These are phyloP conservation scores for Nasua narica DNA, from an alignment of 2,797 vertebrate genomes.

Conservation along the genomic window DNA sequence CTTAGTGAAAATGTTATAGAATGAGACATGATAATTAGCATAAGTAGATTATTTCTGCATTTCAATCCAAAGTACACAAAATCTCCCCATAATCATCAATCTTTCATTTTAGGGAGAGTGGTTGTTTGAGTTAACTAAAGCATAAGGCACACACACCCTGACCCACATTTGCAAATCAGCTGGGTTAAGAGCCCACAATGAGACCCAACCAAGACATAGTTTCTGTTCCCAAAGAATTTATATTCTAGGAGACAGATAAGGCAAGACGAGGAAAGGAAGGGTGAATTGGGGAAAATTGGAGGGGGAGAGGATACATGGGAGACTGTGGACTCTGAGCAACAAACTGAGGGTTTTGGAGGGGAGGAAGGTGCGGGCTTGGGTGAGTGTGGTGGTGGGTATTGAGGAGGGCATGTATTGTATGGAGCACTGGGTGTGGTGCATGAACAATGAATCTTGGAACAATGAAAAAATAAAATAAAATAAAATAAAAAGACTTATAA, in stretches of 20 bases:
- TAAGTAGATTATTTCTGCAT: slow-evolving; percentile 57
- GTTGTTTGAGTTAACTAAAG: slow-evolving; percentile 42
- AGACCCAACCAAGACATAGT: not conserved
- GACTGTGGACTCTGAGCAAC: no score
- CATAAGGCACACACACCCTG: not conserved
- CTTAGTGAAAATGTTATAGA: slow-evolving; percentile 41
- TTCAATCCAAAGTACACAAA: slow-evolving; percentile 52
- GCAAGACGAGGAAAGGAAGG: not conserved
- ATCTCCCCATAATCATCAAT: slow-evolving; percentile 35
- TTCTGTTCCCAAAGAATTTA: not conserved
- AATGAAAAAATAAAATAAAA: no score
- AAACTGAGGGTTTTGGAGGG: no score
- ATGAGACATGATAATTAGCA: slow-evolving; percentile 57
- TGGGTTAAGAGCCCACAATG: not conserved
- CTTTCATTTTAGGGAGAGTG: slow-evolving; percentile 46
- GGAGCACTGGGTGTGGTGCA: no score
- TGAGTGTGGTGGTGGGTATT: no score
- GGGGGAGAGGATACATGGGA: no score
- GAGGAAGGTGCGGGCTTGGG: no score
- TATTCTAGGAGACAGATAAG: not conserved
- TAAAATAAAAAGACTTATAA: not conserved
- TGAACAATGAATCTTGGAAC: no score
- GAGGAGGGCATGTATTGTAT: no score
- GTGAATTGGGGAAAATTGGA: no score
- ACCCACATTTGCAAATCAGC: not conserved